Evolutionary conservation across 2,888 invertebrate genomes (phyloP).

Genomic region (Hyposoter didymator): DNA sequence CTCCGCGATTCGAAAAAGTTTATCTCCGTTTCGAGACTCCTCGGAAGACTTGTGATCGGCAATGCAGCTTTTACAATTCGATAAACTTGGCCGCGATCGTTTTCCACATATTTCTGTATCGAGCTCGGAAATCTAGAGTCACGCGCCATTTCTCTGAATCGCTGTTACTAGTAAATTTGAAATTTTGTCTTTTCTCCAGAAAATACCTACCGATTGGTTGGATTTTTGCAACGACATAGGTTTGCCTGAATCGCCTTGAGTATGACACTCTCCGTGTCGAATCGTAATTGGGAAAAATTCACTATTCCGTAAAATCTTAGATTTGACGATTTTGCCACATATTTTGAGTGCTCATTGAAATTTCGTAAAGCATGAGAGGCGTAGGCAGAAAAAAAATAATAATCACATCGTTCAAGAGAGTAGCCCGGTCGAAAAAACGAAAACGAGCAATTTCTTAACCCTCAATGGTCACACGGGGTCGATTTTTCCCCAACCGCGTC

Average conservation of each 20-base stretch:
- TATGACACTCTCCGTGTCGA: slow-evolving; percentile 68
- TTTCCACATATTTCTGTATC: slow-evolving; percentile 4
- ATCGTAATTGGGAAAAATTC: slow-evolving; percentile 46
- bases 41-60: slow-evolving; percentile 61
- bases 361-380: slow-evolving; percentile 28
- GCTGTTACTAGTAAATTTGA: not conserved
- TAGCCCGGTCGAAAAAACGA: not conserved
- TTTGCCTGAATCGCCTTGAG: slow-evolving; percentile 75
- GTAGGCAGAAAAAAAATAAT: not conserved
- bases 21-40: slow-evolving; percentile 20
- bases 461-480: too few relatives aligned
- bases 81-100: not conserved
- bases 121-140: not conserved
- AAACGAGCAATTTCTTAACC: not conserved
- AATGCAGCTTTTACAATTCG: slow-evolving; percentile 40
- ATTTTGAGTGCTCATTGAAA: slow-evolving; percentile 4
- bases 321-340: slow-evolving; percentile 28
- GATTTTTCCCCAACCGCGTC: too few relatives aligned
- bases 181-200: not conserved
- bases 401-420: not conserved
- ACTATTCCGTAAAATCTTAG: slow-evolving; percentile 48
- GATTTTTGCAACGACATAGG: slow-evolving; percentile 64
- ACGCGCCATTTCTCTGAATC: not conserved
- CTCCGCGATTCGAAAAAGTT: not conserved
- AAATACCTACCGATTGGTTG: slow-evolving; percentile 41